Evolutionary conservation across 2,888 invertebrate species (phyloP), one percentile per base, ranked within the genome.

Genomic region (Calameuta filiformis): DNA sequence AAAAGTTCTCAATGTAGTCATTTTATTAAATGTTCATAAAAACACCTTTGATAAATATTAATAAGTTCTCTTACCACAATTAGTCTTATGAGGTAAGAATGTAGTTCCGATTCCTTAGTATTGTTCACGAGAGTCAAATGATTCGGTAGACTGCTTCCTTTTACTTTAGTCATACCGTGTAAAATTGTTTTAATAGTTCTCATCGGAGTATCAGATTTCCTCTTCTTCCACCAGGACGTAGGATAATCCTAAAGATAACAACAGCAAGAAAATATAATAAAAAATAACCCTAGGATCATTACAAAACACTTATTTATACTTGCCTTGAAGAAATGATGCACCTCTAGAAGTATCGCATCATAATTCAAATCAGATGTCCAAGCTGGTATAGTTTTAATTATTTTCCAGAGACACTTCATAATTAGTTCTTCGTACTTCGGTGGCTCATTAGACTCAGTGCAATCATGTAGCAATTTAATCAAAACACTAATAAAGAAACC

Each of bases 341-440:
- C 95, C 91, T 98, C 98, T 79, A 95, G 93, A 31, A 99, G 92
- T 78, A 97, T 95, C 2, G 94, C 94, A 89, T 96, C 96, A 84
- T 96, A 97, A 91, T 96, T 95, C 37, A 97, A 93, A 88, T 95
- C 94, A 12, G 93, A 93, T 68, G 94, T 94, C 95, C 97, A 97
- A 75, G 95, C 94, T 0, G 97, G 95, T 88, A 99, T 94, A 92
- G 96, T 95, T 92, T 98, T 97, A 30, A 98, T 95, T 79, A 97
- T 96, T 90, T 98, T 97, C 99, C 99, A 99, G 89, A 98, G 94
- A 90, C 98, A 99, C 92, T 98, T 97, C 94, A 97, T 96, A 0
- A 97, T 94, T 73, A 97, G 92, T 89, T 97, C 97, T 75, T 96
- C 95, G 89, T 96, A 96, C 84, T 97, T 95, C 0, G 94, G 94